Evolutionary conservation across 2,797 vertebrate species (phyloP).

Genomic region (Hypotaenidia philippensis): DNA sequence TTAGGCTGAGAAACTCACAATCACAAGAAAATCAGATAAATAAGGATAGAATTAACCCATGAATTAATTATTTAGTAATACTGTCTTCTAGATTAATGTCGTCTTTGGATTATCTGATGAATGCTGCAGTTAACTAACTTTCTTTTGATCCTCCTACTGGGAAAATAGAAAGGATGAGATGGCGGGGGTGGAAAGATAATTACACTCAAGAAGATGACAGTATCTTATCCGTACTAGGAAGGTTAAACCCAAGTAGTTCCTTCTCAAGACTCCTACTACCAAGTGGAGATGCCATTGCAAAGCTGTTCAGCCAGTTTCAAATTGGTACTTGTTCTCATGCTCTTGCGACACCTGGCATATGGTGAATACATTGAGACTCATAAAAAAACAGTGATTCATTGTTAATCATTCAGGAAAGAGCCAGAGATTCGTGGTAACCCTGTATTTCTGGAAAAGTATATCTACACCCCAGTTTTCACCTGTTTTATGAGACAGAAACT

Average conservation of each 20-base stretch:
- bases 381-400: conserved; percentile 76
- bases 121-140: conserved; percentile 42
- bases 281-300: not conserved
- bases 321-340: conserved; percentile 39
- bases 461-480: not conserved
- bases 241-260: conserved; percentile 15
- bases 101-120: conserved; percentile 55
- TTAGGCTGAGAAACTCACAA: conserved; percentile 4
- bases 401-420: conserved; percentile 69
- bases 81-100: conserved; percentile 32
- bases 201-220: conserved; percentile 39
- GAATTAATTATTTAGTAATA: conserved; percentile 44
- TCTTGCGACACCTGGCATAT: conserved; percentile 71
- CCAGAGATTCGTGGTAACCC: not conserved
- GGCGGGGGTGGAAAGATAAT: conserved; percentile 24
- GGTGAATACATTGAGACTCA: conserved; percentile 65
- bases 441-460: conserved; percentile 30
- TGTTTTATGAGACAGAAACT: conserved; percentile 26
- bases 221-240: conserved; percentile 54
- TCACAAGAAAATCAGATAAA: conserved; percentile 10
- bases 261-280: conserved; percentile 9
- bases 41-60: conserved; percentile 9
- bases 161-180: conserved; percentile 33
- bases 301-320: conserved; percentile 59
- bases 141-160: conserved; percentile 69